Evolutionary conservation across 2,888 invertebrate genomes (phyloP), one percentile per base, ranked within the genome.

Genomic region (Rosalia funebris): DNA sequence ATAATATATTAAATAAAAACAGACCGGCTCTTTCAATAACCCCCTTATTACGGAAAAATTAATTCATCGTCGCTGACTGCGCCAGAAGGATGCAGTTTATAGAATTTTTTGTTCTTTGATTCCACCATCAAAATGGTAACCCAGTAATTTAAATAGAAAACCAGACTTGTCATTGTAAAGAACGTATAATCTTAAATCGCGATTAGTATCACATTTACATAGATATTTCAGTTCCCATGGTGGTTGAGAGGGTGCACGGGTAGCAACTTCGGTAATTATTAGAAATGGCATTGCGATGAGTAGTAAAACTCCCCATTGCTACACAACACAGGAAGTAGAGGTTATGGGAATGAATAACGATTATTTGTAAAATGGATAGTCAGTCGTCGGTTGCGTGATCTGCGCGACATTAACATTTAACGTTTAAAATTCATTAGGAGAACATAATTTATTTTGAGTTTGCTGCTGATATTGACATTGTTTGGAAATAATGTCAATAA

Each of bases 271-370:
- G 3, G n/a, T 44, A 44, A 44, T 44, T 20, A 44, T 44, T 5
- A 25, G 12, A 2, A 25, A 20, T 12, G 19, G 11, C 10, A 7
- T 3, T 12, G 44, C 20, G 11, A 17, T 17, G 17, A 41, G 20
- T 44, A 16, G 25, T 17, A n/a, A 44, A 19, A 44, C 25, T 12
- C 44, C 44, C 44, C 10, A 14, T 17, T 11, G 5, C 15, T 1
- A 44, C 9, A 20, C 5, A 2, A n/a, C 44, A 44, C 44, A 5
- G 44, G 44, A 44, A 44, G 25, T 44, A n/a, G 1, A 12, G 44
- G 20, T 12, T 44, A 44, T 44, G 44, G 44, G 44, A 44, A 44
- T 10, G 10, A 34, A 34, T 34, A 34, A 34, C 34, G 34, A n/a
- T 34, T 34, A 34, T n/a, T 34, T 25, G 4, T 25, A 25, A 3